Conservation (phyloP, 2,113 vertebrate species). For the Cryptomyrus ogoouensis region DNA sequence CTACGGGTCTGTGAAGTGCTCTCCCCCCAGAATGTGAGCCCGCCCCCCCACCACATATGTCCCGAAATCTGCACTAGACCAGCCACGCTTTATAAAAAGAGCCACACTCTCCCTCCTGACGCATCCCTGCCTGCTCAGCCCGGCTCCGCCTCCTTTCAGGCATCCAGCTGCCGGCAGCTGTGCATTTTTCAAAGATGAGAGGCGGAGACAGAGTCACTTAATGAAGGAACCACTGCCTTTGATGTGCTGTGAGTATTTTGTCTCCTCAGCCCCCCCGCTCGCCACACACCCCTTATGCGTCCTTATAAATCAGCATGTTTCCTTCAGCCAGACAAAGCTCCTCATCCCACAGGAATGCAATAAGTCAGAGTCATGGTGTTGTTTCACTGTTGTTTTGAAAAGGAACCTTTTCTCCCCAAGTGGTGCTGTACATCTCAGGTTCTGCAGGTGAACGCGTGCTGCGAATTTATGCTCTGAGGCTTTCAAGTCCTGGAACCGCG, state of each 20-base stretch:
- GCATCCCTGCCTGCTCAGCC: not conserved
- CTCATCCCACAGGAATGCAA: slow-evolving; percentile 9
- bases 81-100: not conserved
- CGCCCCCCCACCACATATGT: not conserved
- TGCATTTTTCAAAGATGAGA: slow-evolving; percentile 16
- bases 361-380: not conserved
- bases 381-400: not conserved
- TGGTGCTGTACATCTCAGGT: not conserved
- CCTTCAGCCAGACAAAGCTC: slow-evolving; percentile 5
- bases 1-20: not conserved
- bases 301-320: slow-evolving; percentile 10
- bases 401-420: not conserved
- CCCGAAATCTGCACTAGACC: not conserved
- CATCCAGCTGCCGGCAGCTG: slow-evolving; percentile 1
- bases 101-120: not conserved
- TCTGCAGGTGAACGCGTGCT: not conserved
- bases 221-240: not conserved
- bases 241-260: not conserved
- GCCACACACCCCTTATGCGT: not conserved
- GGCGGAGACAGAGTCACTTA: not conserved
- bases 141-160: not conserved
- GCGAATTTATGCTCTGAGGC: not conserved
- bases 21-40: no score
- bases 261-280: not conserved
- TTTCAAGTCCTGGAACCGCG: not conserved